Evolutionary conservation across 2,888 invertebrate species (phyloP), one percentile per base, ranked within the genome.

Genomic region (Hedychridium roseum): DNA sequence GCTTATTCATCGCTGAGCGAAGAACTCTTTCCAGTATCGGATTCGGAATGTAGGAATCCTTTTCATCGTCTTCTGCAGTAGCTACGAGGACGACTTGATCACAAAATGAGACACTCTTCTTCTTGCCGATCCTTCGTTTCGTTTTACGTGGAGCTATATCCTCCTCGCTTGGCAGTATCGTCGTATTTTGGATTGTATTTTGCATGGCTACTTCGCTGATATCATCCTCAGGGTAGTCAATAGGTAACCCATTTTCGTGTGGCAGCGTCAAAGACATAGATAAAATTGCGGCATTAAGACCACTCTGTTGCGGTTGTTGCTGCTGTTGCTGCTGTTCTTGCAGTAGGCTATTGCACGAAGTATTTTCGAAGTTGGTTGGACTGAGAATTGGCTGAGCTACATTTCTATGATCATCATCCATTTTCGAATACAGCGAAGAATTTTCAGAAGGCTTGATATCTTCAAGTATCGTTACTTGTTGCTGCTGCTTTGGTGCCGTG

Each of bases 41-140:
- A 80, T 94, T 94, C 0, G 94, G 93, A 68, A 94, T 92, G 69
- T 92, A 93, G 63, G 90, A 89, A 54, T 93, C 93, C 53, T 92
- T 92, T 78, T 93, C 93, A 69, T 94, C 91, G 65, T 94, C 94
- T 68, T 95, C 94, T 0, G 94, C 93, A 1, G 94, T 94, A 2
- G 95, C 94, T 7, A 95, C 94, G 44, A 95, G 80, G 53, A 94
- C 94, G 0, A 96, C 94, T 80, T 95, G 93, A 76, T 95, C 95
- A 71, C 94, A 95, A 79, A 96, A 96, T 0, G 95, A 94, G 2
- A 96, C 96, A 47, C 92, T 93, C 78, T 96, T 96, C 83, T 94
- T 94, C 73, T 92, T 92, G 0, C 87, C 85, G 48, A 88, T 84
- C 39, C 85, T 83, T 5, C 79, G 78, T 46, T 78, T 79, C 43